phyloP scores from a whole-genome alignment of 30 jellyfish, hydroid and myxozoan species.

The Chrysaora quinquecirrha region DNA sequence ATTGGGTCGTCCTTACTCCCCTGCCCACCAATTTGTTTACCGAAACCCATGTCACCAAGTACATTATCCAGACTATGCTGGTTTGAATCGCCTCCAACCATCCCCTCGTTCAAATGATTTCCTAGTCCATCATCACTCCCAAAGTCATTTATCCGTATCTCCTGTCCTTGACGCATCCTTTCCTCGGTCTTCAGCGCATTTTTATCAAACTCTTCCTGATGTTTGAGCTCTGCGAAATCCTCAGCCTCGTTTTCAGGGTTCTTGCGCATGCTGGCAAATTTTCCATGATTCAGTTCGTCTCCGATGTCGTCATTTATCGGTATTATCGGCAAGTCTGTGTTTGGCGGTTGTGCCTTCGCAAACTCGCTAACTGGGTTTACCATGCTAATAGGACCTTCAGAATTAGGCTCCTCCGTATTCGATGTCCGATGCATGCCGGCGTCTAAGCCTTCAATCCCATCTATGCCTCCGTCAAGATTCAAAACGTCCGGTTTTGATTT shows the following conservation, averaged over 20 bases:
- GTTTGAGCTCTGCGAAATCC: constrained; percentile 12
- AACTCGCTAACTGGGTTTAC: too few species aligned
- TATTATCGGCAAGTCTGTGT: too few species aligned
- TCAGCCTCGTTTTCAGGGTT: background rate
- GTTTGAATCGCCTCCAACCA: background rate
- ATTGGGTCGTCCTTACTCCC: background rate
- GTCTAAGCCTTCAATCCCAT: constrained; percentile 14
- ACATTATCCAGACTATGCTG: background rate
- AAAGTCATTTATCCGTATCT: too few species aligned
- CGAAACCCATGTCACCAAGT: background rate
- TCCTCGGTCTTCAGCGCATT: constrained; percentile 47
- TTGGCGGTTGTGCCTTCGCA: too few species aligned
- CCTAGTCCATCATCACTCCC: too few species aligned
- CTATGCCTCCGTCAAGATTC: constrained; percentile 55
- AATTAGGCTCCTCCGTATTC: background rate
- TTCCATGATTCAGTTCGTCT: background rate
- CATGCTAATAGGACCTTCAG: background rate
- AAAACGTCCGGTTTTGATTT: constrained; percentile 44
- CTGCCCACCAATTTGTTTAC: background rate
- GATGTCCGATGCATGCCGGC: background rate
- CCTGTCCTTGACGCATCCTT: too few species aligned
- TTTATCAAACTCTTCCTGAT: constrained; percentile 42
- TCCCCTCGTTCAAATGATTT: background rate
- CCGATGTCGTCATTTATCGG: background rate
- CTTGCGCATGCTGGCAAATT: background rate